phyloP scores from a whole-genome alignment of 2,113 vertebrate genomes.

The Prionailurus bengalensis region DNA sequence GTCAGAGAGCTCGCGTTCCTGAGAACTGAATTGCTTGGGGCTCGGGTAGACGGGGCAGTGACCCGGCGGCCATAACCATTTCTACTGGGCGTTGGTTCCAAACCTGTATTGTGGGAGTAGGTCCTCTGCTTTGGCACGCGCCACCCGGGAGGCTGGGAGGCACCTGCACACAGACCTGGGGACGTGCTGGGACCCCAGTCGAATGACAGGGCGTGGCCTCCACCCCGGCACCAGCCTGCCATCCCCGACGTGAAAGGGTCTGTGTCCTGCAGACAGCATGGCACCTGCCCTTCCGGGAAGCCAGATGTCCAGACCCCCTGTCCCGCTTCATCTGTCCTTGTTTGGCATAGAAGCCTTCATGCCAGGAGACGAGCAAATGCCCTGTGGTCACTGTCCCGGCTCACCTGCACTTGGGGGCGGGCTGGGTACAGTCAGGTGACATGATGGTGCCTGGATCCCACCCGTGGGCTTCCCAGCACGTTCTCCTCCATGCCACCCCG shows the following conservation, averaged over 20 bases:
- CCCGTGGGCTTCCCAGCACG: rapidly evolving
- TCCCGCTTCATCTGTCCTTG: rapidly evolving
- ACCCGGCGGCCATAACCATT: rapidly evolving
- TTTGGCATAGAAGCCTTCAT: rapidly evolving
- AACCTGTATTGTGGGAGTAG: rapidly evolving
- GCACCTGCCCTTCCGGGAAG: not conserved
- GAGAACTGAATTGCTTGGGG: not conserved
- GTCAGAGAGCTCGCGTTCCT: not conserved
- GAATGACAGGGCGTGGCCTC: not conserved
- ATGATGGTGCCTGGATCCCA: rapidly evolving
- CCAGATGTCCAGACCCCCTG: rapidly evolving
- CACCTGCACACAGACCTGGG: not conserved
- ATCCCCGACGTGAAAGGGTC: rapidly evolving
- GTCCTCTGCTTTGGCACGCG: rapidly evolving
- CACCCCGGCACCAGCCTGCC: not conserved
- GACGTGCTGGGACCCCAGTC: not conserved
- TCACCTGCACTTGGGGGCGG: rapidly evolving
- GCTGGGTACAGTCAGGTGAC: rapidly evolving
- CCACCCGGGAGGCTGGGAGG: not conserved
- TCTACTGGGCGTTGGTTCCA: not conserved
- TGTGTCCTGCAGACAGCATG: not conserved
- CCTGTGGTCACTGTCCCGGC: rapidly evolving
- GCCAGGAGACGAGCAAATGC: not conserved
- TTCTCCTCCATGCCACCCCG: rapidly evolving
- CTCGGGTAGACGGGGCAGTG: rapidly evolving